Conservation (phyloP, 1,140 invertebrate species). For the Zophobas morio region DNA sequence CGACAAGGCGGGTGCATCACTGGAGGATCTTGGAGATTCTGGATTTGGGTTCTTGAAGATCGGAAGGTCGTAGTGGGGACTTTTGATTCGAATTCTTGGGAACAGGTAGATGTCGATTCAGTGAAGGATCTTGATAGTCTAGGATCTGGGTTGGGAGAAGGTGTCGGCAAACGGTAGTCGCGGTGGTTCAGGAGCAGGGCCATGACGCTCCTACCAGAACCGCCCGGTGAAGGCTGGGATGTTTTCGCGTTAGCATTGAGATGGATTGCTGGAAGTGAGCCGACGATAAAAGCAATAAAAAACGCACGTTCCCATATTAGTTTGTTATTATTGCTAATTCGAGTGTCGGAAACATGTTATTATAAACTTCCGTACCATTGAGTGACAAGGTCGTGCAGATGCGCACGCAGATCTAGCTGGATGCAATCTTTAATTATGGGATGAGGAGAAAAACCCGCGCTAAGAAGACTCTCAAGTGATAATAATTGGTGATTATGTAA, state of each 20-base stretch:
- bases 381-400: constrained; percentile 57
- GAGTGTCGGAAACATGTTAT: constrained; percentile 61
- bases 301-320: constrained; percentile 54
- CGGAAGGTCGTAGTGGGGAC: too few species aligned
- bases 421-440: constrained; percentile 43
- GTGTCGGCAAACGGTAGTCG: too few species aligned
- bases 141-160: too few species aligned
- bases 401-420: constrained; percentile 45
- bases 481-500: constrained; percentile 43
- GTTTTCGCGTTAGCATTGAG: constrained; percentile 37
- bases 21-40: too few species aligned
- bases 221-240: constrained; percentile 5
- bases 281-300: constrained; percentile 47
- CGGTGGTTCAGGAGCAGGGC: background rate
- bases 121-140: too few species aligned
- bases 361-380: constrained; percentile 60
- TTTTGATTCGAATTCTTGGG: too few species aligned
- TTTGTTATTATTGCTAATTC: constrained; percentile 56
- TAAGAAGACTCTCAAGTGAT: constrained; percentile 20
- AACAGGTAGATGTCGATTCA: too few species aligned
- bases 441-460: constrained; percentile 2
- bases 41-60: too few species aligned
- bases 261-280: constrained; percentile 4
- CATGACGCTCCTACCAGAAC: constrained; percentile 8
- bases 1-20: too few species aligned